Evolutionary conservation across 2,888 invertebrate genomes (phyloP), one percentile per base, ranked within the genome.

Genomic region (Lacanobia wlatinum): DNA sequence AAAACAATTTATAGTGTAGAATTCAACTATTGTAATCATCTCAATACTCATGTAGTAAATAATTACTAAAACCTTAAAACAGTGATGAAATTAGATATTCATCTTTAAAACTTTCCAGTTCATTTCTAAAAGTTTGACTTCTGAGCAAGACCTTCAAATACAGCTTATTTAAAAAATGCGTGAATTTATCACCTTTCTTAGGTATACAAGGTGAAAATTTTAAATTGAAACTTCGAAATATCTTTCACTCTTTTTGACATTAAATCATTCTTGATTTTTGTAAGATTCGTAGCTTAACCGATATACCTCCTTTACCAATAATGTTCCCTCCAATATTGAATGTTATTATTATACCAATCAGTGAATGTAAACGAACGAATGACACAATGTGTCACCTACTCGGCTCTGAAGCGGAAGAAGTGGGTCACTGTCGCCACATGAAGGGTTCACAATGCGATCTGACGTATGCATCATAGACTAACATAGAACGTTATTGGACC

Each of bases 401-500:
- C 58, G 21, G 48, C 74, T 74, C n/a, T 69, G 50, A 56, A 48
- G 62, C 34, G 64, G 65, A 68, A 78, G 34, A 80, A 65, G 38
- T 82, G 43, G 80, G 80, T 82, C 80, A 70, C 55, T 78, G 68
- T 78, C 77, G 73, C 56, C 38, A 76, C 40, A 50, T 12, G 56
- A 48, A 69, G 68, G 77, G 77, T 63, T 59, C 43, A 50, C 56
- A 65, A 73, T 73, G 46, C 69, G 52, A 62, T 58, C 53, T 78
- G 82, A 78, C 82, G 78, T 75, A 62, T 65, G 70, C 67, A 59
- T 59, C 55, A 67, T 59, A 10, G 18, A 65, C 50, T 52, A 34
- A 58, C 43, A 59, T 40, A 53, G 8, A n/a, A 18, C 7, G 16
- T 56, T 62, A 61, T 69, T 59, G 53, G 34, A 14, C 14, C 2